phyloP scores from a whole-genome alignment of 2,797 vertebrate genomes.

The Alectoris magna region DNA sequence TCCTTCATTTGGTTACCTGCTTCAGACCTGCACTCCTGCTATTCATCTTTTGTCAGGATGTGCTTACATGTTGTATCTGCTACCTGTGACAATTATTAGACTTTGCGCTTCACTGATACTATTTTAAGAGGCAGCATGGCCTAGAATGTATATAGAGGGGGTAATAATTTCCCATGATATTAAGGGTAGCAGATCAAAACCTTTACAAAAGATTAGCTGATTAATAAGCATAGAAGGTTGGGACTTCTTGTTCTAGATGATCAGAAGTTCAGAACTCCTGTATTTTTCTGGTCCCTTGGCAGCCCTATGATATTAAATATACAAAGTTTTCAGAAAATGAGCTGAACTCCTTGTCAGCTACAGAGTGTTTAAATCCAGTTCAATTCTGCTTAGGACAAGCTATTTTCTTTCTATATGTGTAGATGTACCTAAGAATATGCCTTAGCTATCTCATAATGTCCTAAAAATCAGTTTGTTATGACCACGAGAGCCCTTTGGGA shows the following conservation, averaged over 20 bases:
- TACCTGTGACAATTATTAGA: conserved; percentile 61
- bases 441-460: not conserved
- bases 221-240: not conserved
- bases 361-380: not conserved
- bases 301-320: not conserved
- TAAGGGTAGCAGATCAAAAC: not conserved
- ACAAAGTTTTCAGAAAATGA: not conserved
- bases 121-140: conserved; percentile 36
- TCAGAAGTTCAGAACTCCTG: conserved; percentile 5
- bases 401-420: not conserved
- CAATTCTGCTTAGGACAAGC: not conserved
- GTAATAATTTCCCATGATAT: conserved; percentile 43
- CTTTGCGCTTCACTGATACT: conserved; percentile 41
- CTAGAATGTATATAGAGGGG: conserved; percentile 3
- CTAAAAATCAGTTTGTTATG: conserved; percentile 32
- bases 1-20: conserved; percentile 71
- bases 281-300: not conserved
- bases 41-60: conserved; percentile 68
- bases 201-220: conserved; percentile 19
- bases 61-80: conserved; percentile 59
- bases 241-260: not conserved
- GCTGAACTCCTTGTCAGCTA: not conserved
- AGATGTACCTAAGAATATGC: not conserved
- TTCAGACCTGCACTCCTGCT: conserved; percentile 53
- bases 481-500: not conserved